Evolutionary conservation across 2,113 vertebrate genomes (phyloP), one percentile per base, ranked within the genome.

Genomic region (Melozone crissalis): DNA sequence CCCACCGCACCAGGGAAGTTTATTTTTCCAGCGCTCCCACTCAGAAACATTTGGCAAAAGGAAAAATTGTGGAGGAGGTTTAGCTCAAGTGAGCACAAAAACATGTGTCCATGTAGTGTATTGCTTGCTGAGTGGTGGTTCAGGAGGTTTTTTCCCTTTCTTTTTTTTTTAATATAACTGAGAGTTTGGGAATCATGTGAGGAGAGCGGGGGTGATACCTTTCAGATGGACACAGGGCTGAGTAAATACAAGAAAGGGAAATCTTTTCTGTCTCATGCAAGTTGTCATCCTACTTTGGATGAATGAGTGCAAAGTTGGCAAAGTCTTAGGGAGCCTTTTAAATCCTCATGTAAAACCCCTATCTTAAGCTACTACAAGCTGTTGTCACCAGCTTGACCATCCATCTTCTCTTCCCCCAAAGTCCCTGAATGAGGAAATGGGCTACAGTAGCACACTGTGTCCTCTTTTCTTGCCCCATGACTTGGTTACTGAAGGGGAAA

Each of bases 31-130:
- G 59, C 2, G 44, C 92, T 96, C 85, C 96, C 96, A 93, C 95
- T 94, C 97, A 97, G 96, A 97, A 96, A 96, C 93, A 76, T 47
- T 96, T 97, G 95, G 95, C 91, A 26, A 75, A 92, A 96, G 90
- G 82, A 71, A 73, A 94, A 72, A 71, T 87, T 95, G 77, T 96
- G 96, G 95, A 96, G 89, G 95, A 97, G 92, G 90, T 63, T 90
- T 92, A 93, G 65, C 84, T 96, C 77, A 87, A 97, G 67, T 84
- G 84, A 96, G 73, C 91, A 90, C 83, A 96, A 96, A 97, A 96
- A 91, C 95, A 96, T 93, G 92, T 94, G 93, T 96, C 90, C 62
- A 5, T 28, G 51, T 47, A 93, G 92, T 78, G 20, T 84, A 13
- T 52, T 57, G 61, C 65, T 84, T 68, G 62, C 78, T 52, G 74